A percentile compares a stretch with the other conserved stretches of the same genome.
Evolutionary conservation across 1,140 invertebrate genomes (phyloP).

Genomic region (Aphis gossypii): DNA sequence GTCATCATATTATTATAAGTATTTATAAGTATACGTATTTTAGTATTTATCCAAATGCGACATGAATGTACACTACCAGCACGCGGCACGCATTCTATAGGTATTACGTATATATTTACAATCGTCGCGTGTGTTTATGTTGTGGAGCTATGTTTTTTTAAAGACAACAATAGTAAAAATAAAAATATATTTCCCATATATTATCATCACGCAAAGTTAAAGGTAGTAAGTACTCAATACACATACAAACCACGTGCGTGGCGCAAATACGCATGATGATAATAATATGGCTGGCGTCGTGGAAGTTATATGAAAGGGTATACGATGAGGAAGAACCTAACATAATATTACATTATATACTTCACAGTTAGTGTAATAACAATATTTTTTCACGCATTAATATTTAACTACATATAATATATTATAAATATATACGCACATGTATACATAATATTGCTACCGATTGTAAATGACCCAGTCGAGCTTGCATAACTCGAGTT

Average conservation of each 20-base stretch:
- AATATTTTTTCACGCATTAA: background rate
- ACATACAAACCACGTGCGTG: background rate
- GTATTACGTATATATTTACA: too few relatives aligned
- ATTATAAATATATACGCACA: background rate
- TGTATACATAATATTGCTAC: background rate
- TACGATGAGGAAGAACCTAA: too few relatives aligned
- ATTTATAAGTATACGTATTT: background rate
- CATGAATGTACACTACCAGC: too few relatives aligned
- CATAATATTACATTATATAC: too few relatives aligned
- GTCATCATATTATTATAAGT: background rate
- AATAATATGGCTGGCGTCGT: background rate
- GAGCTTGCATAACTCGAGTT: background rate
- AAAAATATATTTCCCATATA: too few relatives aligned
- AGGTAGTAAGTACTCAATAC: too few relatives aligned
- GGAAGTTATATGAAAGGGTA: too few relatives aligned
- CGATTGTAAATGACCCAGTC: conserved; percentile 14
- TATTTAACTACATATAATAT: background rate
- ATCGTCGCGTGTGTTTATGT: too few relatives aligned
- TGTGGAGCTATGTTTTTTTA: too few relatives aligned
- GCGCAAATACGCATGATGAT: background rate
- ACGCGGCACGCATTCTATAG: too few relatives aligned
- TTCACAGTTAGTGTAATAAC: background rate
- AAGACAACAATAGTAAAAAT: too few relatives aligned
- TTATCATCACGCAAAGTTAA: background rate
- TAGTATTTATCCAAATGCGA: background rate